Conservation (phyloP, 2,797 vertebrate species). For the Typhlichthys eigenmanni region DNA sequence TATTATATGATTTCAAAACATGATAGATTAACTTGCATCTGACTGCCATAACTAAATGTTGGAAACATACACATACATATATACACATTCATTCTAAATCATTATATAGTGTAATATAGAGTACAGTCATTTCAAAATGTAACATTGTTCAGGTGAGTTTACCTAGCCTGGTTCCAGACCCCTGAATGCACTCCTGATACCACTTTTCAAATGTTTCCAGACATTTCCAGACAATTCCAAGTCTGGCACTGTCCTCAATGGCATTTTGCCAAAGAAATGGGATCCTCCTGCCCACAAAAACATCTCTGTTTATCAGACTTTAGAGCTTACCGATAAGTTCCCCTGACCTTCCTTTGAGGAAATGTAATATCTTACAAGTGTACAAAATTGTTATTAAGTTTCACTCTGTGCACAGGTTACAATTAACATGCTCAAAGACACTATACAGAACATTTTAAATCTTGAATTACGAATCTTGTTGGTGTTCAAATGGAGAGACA, state of each 20-base stretch:
- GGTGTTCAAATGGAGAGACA: too few relatives aligned
- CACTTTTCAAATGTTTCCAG: background rate
- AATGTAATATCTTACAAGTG: background rate
- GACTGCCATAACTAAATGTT: background rate
- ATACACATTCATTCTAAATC: too few relatives aligned
- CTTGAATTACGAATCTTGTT: too few relatives aligned
- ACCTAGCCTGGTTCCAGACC: too few relatives aligned
- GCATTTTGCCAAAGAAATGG: too few relatives aligned
- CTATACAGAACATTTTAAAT: too few relatives aligned
- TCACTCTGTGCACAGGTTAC: background rate
- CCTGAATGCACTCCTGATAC: too few relatives aligned
- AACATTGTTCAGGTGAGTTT: background rate
- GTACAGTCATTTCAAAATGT: background rate
- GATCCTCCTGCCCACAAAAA: too few relatives aligned
- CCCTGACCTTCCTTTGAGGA: background rate
- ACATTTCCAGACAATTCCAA: background rate
- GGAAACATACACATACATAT: too few relatives aligned
- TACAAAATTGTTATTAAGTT: background rate
- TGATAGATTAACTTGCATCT: background rate
- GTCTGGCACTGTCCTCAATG: background rate
- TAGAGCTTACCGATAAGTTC: background rate
- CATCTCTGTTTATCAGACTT: background rate
- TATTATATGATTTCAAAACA: background rate
- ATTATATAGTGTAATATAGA: too few relatives aligned
- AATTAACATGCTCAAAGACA: too few relatives aligned